phyloP scores from a whole-genome alignment of 1,140 invertebrate genomes.

The Heliconius nattereri region DNA sequence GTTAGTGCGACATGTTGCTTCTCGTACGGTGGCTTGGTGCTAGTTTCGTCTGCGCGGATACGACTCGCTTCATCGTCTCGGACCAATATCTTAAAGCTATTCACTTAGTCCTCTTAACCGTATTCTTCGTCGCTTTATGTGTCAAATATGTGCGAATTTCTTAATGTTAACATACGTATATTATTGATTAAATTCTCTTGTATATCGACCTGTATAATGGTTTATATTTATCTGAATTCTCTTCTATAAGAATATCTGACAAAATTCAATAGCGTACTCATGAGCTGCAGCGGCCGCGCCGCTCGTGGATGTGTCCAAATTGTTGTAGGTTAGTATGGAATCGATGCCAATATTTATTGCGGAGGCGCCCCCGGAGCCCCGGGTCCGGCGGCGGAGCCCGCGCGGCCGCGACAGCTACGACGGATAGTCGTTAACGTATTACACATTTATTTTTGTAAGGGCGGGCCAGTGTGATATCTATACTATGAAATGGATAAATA shows the following conservation, averaged over 20 bases:
- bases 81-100: slow-evolving; percentile 76
- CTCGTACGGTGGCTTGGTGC: slow-evolving; percentile 76
- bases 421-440: slow-evolving; percentile 72
- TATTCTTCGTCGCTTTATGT: slow-evolving; percentile 79
- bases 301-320: slow-evolving; percentile 68
- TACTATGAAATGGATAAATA: slow-evolving; percentile 80
- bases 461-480: slow-evolving; percentile 81
- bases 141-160: slow-evolving; percentile 80
- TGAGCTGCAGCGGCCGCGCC: slow-evolving; percentile 65
- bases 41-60: slow-evolving; percentile 71
- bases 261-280: slow-evolving; percentile 59
- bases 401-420: slow-evolving; percentile 60
- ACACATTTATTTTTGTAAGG: slow-evolving; percentile 81
- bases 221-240: slow-evolving; percentile 76
- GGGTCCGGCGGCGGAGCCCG: slow-evolving; percentile 41
- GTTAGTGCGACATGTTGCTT: slow-evolving; percentile 49
- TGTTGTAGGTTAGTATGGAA: slow-evolving; percentile 72
- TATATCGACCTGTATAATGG: slow-evolving; percentile 81
- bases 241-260: slow-evolving; percentile 73
- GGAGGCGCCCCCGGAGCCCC: slow-evolving; percentile 40
- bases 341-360: slow-evolving; percentile 70
- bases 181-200: slow-evolving; percentile 64
- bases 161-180: slow-evolving; percentile 60
- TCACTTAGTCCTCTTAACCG: slow-evolving; percentile 66
- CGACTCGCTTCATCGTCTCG: slow-evolving; percentile 77